Evolutionary conservation across 2,888 invertebrate species (phyloP).

Genomic region (Alentia gelatinosa): DNA sequence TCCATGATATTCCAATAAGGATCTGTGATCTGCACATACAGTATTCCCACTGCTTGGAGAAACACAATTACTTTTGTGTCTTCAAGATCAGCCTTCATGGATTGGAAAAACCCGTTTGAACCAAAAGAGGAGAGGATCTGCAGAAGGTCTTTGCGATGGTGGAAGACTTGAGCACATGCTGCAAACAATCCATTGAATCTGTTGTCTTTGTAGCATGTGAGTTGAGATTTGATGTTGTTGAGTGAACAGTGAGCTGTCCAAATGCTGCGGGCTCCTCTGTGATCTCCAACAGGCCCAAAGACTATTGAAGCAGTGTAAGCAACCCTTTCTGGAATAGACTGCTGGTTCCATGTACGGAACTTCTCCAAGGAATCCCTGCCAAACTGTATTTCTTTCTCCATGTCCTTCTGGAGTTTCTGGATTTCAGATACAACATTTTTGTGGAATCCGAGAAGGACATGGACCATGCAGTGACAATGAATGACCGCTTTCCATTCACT

Average conservation of each 20-base stretch:
- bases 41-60: slow-evolving; percentile 20
- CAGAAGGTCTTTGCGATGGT: slow-evolving; percentile 4
- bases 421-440: slow-evolving; percentile 1
- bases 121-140: not conserved
- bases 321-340: not conserved
- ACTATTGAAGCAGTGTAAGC: not conserved
- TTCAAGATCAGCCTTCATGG: slow-evolving; percentile 23
- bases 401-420: not conserved
- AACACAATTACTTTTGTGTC: not conserved
- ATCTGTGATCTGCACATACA: slow-evolving; percentile 26
- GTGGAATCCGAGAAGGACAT: slow-evolving; percentile 32
- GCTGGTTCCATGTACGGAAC: not conserved
- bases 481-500: not conserved
- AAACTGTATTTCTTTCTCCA: not conserved
- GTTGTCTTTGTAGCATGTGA: slow-evolving; percentile 28
- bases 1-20: slow-evolving; percentile 41
- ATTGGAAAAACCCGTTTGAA: not conserved
- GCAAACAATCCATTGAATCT: slow-evolving; percentile 36
- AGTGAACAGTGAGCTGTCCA: slow-evolving; percentile 4
- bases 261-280: not conserved
- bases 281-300: slow-evolving; percentile 11
- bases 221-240: not conserved
- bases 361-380: not conserved
- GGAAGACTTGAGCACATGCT: not conserved
- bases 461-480: slow-evolving; percentile 11